Conservation (phyloP, 2,888 invertebrate genomes). For the Rhogogaster chlorosoma region DNA sequence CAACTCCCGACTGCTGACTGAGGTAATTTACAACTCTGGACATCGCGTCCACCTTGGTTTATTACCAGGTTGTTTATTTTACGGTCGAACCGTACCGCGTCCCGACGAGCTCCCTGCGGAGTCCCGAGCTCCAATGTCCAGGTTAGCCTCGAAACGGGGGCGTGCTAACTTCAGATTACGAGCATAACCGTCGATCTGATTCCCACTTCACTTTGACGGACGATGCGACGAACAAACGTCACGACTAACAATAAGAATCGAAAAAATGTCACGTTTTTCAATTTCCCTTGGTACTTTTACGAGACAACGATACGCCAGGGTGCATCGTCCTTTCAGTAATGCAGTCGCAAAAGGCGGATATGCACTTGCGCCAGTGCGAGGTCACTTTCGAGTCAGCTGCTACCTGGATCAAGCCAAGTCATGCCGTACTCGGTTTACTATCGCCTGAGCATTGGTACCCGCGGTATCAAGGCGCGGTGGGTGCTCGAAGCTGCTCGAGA, state of each 20-base stretch:
- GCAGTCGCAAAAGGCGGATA: constrained; percentile 62
- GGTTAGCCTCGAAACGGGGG: constrained; percentile 23
- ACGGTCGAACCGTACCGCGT: constrained; percentile 49
- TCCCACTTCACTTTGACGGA: neutral
- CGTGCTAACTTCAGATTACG: constrained; percentile 27
- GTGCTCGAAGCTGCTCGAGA: constrained; percentile 63
- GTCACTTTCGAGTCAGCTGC: constrained; percentile 66
- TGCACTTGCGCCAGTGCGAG: constrained; percentile 62
- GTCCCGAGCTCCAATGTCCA: constrained; percentile 15
- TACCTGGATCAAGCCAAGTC: constrained; percentile 60
- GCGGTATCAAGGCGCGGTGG: constrained; percentile 67
- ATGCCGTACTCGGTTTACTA: constrained; percentile 51
- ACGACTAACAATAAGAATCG: neutral
- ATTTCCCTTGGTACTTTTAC: neutral
- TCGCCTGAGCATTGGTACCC: constrained; percentile 25
- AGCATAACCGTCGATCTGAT: constrained; percentile 29
- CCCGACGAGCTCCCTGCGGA: constrained; percentile 34
- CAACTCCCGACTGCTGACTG: constrained; percentile 33
- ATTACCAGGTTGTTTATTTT: constrained; percentile 70
- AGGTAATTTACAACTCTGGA: constrained; percentile 73
- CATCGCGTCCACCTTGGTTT: constrained; percentile 68
- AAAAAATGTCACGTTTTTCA: neutral
- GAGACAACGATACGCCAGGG: neutral
- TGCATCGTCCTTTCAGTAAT: neutral
- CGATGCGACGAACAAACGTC: neutral